A percentile compares a stretch with the other conserved stretches of the same genome.
Conservation (phyloP, 2,797 vertebrate genomes). For the Pygocentrus nattereri region DNA sequence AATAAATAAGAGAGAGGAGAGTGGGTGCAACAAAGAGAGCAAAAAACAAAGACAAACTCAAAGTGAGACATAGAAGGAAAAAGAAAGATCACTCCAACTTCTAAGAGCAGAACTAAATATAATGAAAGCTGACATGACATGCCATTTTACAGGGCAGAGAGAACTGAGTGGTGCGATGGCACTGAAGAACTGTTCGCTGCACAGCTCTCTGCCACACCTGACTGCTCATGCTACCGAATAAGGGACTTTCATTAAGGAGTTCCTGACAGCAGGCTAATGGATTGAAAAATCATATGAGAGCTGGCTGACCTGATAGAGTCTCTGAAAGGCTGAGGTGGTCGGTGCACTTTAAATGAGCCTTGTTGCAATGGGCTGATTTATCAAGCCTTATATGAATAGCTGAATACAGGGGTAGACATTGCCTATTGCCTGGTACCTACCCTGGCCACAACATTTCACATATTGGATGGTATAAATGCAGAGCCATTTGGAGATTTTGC, state of each 20-base stretch:
- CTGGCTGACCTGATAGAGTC: neutral
- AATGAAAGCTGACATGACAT: slow-evolving; percentile 1
- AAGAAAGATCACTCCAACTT: neutral
- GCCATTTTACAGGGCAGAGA: neutral
- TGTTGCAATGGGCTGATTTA: neutral
- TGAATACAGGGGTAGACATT: neutral
- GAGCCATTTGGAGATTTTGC: no score
- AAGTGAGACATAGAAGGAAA: no score
- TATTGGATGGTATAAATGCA: no score
- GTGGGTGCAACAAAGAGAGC: neutral
- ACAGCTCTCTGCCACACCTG: neutral
- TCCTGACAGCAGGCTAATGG: neutral
- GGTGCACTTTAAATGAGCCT: neutral
- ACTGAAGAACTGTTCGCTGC: neutral
- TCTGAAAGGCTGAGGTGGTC: neutral
- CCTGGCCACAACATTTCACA: no score
- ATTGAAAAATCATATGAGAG: neutral
- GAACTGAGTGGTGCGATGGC: slow-evolving; percentile 1
- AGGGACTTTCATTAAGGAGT: neutral
- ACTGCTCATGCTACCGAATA: neutral
- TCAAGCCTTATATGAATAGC: neutral
- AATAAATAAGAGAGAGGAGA: neutral
- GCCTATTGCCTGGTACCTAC: no score
- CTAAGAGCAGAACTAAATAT: neutral
- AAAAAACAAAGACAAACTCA: neutral